Conservation (phyloP, 2,797 vertebrate genomes). For the Emydoidea blandingii region DNA sequence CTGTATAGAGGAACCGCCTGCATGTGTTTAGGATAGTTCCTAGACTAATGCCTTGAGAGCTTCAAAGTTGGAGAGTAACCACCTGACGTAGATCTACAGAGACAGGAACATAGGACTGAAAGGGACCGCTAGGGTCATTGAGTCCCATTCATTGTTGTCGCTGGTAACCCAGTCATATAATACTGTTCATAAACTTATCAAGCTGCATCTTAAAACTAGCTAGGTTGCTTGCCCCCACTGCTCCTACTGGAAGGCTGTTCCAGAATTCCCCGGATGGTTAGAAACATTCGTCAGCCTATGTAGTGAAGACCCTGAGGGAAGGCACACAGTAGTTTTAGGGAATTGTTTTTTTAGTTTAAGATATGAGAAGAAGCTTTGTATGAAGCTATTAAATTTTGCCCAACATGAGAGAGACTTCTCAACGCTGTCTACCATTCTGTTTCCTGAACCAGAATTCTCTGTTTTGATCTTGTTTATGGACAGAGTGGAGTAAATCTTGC, state of each 20-base stretch:
- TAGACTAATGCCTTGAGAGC: background rate
- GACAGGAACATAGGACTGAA: background rate
- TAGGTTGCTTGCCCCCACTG: background rate
- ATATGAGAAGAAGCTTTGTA: background rate
- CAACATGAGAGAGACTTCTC: accelerated
- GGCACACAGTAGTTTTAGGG: background rate
- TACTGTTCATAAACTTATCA: background rate
- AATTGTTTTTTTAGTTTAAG: background rate
- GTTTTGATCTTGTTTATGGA: accelerated
- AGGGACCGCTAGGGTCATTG: background rate
- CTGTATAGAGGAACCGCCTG: background rate
- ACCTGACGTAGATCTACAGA: accelerated
- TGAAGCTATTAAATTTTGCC: background rate
- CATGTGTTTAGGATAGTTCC: accelerated
- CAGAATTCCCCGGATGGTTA: background rate
- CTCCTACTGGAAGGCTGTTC: background rate
- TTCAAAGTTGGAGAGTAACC: background rate
- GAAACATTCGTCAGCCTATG: background rate
- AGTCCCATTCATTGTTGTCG: background rate
- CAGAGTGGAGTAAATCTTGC: accelerated
- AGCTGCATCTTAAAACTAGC: background rate
- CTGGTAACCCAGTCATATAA: background rate
- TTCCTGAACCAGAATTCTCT: background rate
- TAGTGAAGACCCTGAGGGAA: background rate
- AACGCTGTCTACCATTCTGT: accelerated